Base-by-base conservation (phyloP, 1,140 invertebrate genomes). In the Meloidogyne hapla region DNA sequence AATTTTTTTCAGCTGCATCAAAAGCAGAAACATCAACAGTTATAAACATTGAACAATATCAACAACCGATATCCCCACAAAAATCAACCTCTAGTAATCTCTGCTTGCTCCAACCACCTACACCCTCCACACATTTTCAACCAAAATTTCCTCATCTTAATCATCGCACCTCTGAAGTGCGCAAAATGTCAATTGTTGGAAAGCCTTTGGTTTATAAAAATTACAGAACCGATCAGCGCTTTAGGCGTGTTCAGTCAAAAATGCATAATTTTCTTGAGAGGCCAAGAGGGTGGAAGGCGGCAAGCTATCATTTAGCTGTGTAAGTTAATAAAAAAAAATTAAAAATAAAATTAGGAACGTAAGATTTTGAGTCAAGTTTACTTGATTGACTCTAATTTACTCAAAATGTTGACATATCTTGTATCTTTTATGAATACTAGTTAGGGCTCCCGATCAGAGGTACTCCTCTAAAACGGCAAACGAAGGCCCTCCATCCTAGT, bases 281-380 rank as follows among this genome's bases (percentile, higher is more conserved):
- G 61, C 78, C 78, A 38, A 23, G 78, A 28, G 78, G 78, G 2
- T 80, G 78, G 78, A 80, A 65, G 33, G 78, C 78, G 6, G 78
- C 78, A 42, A 79, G 78, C 48, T 79, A 79, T 67, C 78, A 79
- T 48, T 80, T 79, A 25, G 79, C 78, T 13, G 78, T 79, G 77
- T 78, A 79, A 75, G 76, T 80, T 2, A 8, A 18, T 18, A 0
- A 3, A 65, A 1, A 26, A 4, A 65, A 65, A 25, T 69, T 28
- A 25, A 33, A 40, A 3, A 33, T 33, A 33, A 33, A 33, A 33
- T 33, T 33, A n/a, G n/a, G n/a, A n/a, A n/a, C n/a, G n/a, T n/a
- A n/a, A n/a, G n/a, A n/a, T n/a, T n/a, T n/a, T n/a, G n/a, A n/a
- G n/a, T n/a, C n/a, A n/a, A n/a, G n/a, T n/a, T n/a, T n/a, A n/a